Percentiles rank a stretch among this genome's conserved stretches.
These are phyloP conservation scores for Helicoverpa armigera DNA, from an alignment of 1,140 invertebrate species.

Conservation along the genomic window DNA sequence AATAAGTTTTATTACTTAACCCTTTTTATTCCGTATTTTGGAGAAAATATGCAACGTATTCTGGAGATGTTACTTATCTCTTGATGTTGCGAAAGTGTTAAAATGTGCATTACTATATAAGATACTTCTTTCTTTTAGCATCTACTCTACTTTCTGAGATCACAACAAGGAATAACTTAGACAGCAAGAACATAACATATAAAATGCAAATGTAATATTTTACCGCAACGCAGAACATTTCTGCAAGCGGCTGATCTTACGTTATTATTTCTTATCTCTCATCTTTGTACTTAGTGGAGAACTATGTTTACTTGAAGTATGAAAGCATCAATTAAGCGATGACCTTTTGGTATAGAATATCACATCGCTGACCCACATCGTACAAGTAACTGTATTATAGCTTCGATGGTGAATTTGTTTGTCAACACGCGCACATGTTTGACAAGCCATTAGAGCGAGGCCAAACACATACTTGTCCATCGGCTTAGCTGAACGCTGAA, in stretches of 20 bases:
- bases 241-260: background rate
- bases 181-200: constrained; percentile 26
- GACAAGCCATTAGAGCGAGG: constrained; percentile 78
- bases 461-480: constrained; percentile 50
- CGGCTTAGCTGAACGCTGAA: constrained; percentile 42
- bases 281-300: background rate
- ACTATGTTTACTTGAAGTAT: constrained; percentile 24
- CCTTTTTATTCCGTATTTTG: no score
- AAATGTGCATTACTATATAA: background rate
- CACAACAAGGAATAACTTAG: constrained; percentile 14
- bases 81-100: no score
- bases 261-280: background rate
- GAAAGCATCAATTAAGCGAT: constrained; percentile 22
- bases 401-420: constrained; percentile 64
- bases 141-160: background rate
- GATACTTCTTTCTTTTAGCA: background rate
- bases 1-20: no score
- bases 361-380: constrained; percentile 30
- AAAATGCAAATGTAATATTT: constrained; percentile 43
- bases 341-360: constrained; percentile 35
- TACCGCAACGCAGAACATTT: constrained; percentile 17
- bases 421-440: constrained; percentile 76
- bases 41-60: background rate
- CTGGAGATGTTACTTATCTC: background rate
- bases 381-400: constrained; percentile 33